Percentiles rank a stretch among this genome's conserved stretches.
Evolutionary conservation across 2,888 invertebrate genomes (phyloP).

Genomic region (Polylopha cassiicola): DNA sequence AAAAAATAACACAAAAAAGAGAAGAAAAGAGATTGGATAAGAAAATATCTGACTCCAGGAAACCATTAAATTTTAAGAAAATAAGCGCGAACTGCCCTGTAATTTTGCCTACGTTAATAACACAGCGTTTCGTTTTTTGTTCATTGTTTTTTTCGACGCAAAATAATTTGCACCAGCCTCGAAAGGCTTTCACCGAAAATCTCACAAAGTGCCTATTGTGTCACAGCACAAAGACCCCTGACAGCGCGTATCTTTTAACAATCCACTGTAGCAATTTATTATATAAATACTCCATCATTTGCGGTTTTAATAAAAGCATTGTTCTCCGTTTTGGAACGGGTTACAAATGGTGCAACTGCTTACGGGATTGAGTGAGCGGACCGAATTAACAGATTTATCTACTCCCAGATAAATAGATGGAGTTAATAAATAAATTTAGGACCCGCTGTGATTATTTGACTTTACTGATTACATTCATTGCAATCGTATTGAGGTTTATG

Average conservation of each 20-base stretch:
- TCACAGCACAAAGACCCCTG: conserved; percentile 46
- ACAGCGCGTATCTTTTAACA: conserved; percentile 41
- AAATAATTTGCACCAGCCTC: conserved; percentile 40
- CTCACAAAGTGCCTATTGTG: conserved; percentile 50
- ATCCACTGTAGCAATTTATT: conserved; percentile 44
- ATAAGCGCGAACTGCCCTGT: conserved; percentile 4
- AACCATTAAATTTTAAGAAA: no score
- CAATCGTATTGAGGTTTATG: conserved; percentile 1
- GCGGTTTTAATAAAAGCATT: conserved; percentile 35
- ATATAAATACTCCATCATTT: conserved; percentile 43
- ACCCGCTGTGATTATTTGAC: conserved; percentile 13
- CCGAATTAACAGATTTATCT: conserved; percentile 26
- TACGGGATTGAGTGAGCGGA: conserved; percentile 26
- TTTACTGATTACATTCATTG: conserved; percentile 5
- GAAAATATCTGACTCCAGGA: no score
- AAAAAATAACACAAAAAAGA: no score
- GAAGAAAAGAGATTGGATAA: no score
- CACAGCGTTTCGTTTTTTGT: no score
- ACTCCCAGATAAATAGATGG: conserved; percentile 6
- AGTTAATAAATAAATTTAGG: conserved; percentile 17
- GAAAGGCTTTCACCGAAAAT: conserved; percentile 41
- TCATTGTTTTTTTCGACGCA: conserved; percentile 25
- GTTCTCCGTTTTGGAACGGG: conserved; percentile 27
- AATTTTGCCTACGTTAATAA: conserved; percentile 9
- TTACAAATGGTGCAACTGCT: conserved; percentile 36